Conservation (phyloP, 2,797 vertebrate genomes). For the Acipenser ruthenus region DNA sequence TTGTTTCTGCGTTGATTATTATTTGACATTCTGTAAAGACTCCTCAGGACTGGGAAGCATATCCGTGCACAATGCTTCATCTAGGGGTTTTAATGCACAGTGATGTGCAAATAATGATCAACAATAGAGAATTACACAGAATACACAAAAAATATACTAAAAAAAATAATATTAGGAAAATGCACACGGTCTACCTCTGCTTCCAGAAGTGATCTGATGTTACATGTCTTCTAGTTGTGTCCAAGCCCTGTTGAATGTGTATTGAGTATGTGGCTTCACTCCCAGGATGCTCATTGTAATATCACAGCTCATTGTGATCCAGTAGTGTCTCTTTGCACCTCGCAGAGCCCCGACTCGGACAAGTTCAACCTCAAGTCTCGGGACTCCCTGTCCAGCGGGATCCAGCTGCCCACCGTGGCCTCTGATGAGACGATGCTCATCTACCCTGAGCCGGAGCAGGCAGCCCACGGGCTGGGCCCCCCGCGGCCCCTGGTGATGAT, state of each 20-base stretch:
- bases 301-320: neutral
- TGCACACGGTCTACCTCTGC: too few species aligned
- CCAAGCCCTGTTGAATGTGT: constrained; percentile 18
- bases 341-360: constrained; percentile 65
- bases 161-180: too few species aligned
- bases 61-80: too few species aligned
- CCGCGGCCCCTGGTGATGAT: constrained; percentile 31
- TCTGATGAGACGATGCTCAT: constrained; percentile 55
- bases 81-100: too few species aligned
- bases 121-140: too few species aligned
- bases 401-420: constrained; percentile 48
- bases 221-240: too few species aligned
- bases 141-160: too few species aligned
- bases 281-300: neutral
- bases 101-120: too few species aligned
- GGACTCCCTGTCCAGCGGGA: constrained; percentile 62
- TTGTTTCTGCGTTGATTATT: constrained; percentile 24
- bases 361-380: constrained; percentile 53
- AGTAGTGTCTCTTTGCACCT: neutral
- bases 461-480: constrained; percentile 11
- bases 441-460: constrained; percentile 50
- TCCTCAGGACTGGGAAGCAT: neutral
- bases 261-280: neutral
- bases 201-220: too few species aligned
- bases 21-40: constrained; percentile 19